Conservation (phyloP, 2,113 vertebrate genomes). For the Gadus macrocephalus region DNA sequence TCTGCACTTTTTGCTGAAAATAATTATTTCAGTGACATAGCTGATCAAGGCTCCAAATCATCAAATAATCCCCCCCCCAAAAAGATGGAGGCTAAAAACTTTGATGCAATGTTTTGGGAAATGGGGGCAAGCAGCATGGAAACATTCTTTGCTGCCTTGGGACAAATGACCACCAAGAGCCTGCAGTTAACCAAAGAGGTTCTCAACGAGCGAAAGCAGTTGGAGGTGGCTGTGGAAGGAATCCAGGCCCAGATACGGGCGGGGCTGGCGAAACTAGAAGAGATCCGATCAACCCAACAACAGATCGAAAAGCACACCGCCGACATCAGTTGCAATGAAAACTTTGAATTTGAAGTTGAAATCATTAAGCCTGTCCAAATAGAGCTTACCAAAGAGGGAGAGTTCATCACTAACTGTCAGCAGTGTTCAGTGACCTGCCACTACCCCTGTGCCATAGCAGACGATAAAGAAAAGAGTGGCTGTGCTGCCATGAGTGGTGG, state of each 20-base stretch:
- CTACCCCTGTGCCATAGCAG: constrained; percentile 33
- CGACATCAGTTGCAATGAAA: constrained; percentile 5
- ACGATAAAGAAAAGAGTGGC: constrained; percentile 7
- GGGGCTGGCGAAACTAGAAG: constrained; percentile 22
- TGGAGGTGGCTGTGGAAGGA: background rate
- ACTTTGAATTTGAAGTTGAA: constrained; percentile 36
- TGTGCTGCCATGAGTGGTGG: constrained; percentile 18
- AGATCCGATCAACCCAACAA: constrained; percentile 11
- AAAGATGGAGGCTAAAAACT: constrained; percentile 18
- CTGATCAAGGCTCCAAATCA: no score
- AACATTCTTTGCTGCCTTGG: constrained; percentile 8
- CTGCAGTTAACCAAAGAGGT: constrained; percentile 12
- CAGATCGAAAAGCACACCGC: constrained; percentile 19
- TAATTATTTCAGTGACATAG: no score
- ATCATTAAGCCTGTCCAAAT: constrained; percentile 26
- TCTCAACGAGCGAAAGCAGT: background rate
- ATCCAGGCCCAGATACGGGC: constrained; percentile 4
- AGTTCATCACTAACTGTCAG: constrained; percentile 52
- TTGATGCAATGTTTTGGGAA: background rate
- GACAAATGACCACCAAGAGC: constrained; percentile 13
- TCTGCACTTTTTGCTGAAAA: no score
- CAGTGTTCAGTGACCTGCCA: constrained; percentile 51
- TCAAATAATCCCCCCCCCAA: no score
- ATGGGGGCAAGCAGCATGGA: background rate
- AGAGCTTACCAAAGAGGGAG: constrained; percentile 22